Base-by-base conservation (phyloP, 92 coral and sea anemone species). In the Epizoanthus stellaris region DNA sequence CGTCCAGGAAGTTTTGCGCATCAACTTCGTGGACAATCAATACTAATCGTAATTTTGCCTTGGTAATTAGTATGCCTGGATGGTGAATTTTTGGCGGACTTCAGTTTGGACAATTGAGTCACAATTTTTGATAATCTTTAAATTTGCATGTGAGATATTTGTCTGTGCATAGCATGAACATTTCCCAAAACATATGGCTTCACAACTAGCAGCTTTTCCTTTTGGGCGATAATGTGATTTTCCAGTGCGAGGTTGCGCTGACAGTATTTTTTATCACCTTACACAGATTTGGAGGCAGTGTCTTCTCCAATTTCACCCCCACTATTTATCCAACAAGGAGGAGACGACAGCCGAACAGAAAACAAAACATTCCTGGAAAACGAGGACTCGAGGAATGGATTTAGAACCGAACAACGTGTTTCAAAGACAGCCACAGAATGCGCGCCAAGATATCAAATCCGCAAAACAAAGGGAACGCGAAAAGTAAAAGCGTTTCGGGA, bases 201-300 rank as follows among this genome's bases (percentile, higher is more conserved):
- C 56, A 9, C 10, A 52, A 52, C 56, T 9, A 52, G 56, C 56
- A 52, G 57, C 40, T 42, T 61, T n/a, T 39, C 49, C 25, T 79
- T 79, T 42, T 79, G 36, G 58, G 67, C 14, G 72, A 20, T 63
- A 79, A 79, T 79, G 64, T 23, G 60, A 62, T 79, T 79, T 60
- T 79, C 71, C 20, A 11, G 20, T 62, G 11, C 21, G 57, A 38
- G 82, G 16, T 12, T 61, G 39, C 58, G 45, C 53, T 62, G 47
- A 79, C 61, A 63, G 58, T 79, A 19, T 6, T 40, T 52, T 77
- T 79, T 79, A 79, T 79, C 83, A 79, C 72, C 71, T 79, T 62
- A 7, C 40, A 57, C 83, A 79, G 83, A 60, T 43, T 79, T 45
- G 19, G 60, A 79, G 73, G 42, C 72, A 2, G 12, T 63, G 42